These are phyloP conservation scores for Macroramphosus scolopax DNA, from an alignment of 2,797 vertebrate species.

Conservation along the genomic window DNA sequence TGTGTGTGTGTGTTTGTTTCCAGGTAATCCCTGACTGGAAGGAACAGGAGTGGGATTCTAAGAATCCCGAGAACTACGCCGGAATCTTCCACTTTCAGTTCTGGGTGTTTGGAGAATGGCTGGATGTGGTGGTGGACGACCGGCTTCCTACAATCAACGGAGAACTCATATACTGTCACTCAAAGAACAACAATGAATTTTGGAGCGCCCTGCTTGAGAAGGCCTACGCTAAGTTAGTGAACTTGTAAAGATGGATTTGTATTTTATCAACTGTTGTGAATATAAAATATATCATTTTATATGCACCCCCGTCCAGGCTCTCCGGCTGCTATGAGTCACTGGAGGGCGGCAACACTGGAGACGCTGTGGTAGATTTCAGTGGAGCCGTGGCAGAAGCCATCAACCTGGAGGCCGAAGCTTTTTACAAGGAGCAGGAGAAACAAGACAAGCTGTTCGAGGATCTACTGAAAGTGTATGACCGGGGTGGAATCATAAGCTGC, in stretches of 20 bases:
- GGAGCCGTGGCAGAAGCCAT: slow-evolving; percentile 88
- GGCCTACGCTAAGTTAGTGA: slow-evolving; percentile 91
- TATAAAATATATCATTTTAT: no score
- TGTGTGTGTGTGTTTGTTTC: no score
- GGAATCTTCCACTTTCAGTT: slow-evolving; percentile 95
- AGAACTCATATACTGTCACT: slow-evolving; percentile 89
- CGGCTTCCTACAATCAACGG: slow-evolving; percentile 85
- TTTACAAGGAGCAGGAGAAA: slow-evolving; percentile 59
- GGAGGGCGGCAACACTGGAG: slow-evolving; percentile 88
- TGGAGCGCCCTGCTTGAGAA: slow-evolving; percentile 95
- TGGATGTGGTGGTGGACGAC: slow-evolving; percentile 92
- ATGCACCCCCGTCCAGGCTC: slow-evolving; percentile 72
- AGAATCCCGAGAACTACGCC: slow-evolving; percentile 79
- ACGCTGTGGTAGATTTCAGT: slow-evolving; percentile 94
- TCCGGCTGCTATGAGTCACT: slow-evolving; percentile 91
- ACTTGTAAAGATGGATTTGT: background rate
- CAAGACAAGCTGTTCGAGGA: slow-evolving; percentile 86
- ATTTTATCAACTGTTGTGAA: no score
- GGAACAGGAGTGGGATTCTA: slow-evolving; percentile 89
- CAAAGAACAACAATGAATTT: slow-evolving; percentile 88
- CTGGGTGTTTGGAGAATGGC: slow-evolving; percentile 91
- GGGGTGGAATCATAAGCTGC: slow-evolving; percentile 90
- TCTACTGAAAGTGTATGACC: slow-evolving; percentile 83
- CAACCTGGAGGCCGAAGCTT: slow-evolving; percentile 68
- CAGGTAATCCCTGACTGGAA: slow-evolving; percentile 88